Evolutionary conservation across 2,888 invertebrate genomes (phyloP).

Genomic region (Orchestes rusci): DNA sequence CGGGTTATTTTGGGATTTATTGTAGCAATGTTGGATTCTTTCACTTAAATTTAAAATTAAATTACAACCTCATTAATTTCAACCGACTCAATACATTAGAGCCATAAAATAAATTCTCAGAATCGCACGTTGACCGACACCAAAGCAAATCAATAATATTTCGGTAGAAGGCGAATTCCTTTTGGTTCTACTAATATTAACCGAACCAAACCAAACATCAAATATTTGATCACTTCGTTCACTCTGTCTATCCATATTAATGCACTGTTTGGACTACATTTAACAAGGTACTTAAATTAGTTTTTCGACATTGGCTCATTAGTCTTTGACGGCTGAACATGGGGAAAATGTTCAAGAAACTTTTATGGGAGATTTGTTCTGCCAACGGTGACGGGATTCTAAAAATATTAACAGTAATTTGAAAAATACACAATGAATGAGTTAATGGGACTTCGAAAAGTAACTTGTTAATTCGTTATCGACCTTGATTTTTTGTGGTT

Average conservation of each 20-base stretch:
- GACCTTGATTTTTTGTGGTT: too few species aligned
- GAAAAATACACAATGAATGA: constrained; percentile 20
- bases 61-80: too few species aligned
- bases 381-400: constrained; percentile 12
- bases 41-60: too few species aligned
- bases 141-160: constrained; percentile 11
- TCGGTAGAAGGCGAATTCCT: constrained; percentile 21
- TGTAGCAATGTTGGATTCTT: too few species aligned
- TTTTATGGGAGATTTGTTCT: not conserved
- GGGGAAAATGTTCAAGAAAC: not conserved
- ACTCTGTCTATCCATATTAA: constrained; percentile 23
- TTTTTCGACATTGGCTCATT: constrained; percentile 20
- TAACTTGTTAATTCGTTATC: too few species aligned
- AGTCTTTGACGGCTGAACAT: constrained; percentile 1
- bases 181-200: constrained; percentile 20
- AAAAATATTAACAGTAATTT: constrained; percentile 20
- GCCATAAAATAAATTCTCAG: too few species aligned
- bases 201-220: constrained; percentile 20
- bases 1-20: too few species aligned
- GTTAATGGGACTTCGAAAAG: too few species aligned
- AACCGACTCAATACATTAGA: too few species aligned
- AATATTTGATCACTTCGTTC: constrained; percentile 21
- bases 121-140: too few species aligned
- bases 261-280: constrained; percentile 29
- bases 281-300: constrained; percentile 25